These are phyloP conservation scores for Tachypleus tridentatus DNA, from an alignment of 1,140 invertebrate genomes.

Conservation along the genomic window DNA sequence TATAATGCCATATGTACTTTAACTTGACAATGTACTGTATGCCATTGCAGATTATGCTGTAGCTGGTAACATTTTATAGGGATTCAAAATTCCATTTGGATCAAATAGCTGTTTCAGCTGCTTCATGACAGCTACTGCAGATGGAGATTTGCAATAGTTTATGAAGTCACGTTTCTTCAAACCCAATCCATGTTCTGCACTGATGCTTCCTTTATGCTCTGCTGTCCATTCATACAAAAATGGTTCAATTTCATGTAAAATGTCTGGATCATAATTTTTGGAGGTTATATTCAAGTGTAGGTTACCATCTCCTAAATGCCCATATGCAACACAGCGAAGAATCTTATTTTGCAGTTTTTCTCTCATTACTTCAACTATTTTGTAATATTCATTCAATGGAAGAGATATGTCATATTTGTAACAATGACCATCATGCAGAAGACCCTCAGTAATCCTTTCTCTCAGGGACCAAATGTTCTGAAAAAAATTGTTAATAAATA, in stretches of 20 bases:
- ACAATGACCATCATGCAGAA: slow-evolving; percentile 69
- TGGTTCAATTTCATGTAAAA: slow-evolving; percentile 64
- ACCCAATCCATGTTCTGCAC: slow-evolving; percentile 92
- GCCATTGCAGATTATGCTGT: too few species aligned
- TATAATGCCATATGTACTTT: too few species aligned
- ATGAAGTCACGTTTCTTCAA: slow-evolving; percentile 79
- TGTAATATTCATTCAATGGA: slow-evolving; percentile 70
- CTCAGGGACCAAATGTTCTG: slow-evolving; percentile 38
- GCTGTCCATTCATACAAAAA: slow-evolving; percentile 80
- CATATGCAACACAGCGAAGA: slow-evolving; percentile 65
- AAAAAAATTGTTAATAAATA: not conserved
- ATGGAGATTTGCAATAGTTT: slow-evolving; percentile 62
- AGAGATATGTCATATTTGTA: slow-evolving; percentile 95
- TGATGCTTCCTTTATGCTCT: slow-evolving; percentile 75
- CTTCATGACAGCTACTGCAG: slow-evolving; percentile 66
- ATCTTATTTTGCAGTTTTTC: slow-evolving; percentile 41
- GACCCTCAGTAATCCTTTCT: slow-evolving; percentile 68
- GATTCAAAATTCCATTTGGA: slow-evolving; percentile 87
- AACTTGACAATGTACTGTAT: too few species aligned
- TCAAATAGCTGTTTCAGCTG: slow-evolving; percentile 74
- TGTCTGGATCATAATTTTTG: slow-evolving; percentile 50
- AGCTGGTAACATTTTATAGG: slow-evolving; percentile 73
- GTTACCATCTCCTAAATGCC: slow-evolving; percentile 88
- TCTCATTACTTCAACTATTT: slow-evolving; percentile 49
- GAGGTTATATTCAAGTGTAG: slow-evolving; percentile 77